Base-by-base conservation (phyloP, 2,888 invertebrate genomes). In the Lasioglossum leucozonium region DNA sequence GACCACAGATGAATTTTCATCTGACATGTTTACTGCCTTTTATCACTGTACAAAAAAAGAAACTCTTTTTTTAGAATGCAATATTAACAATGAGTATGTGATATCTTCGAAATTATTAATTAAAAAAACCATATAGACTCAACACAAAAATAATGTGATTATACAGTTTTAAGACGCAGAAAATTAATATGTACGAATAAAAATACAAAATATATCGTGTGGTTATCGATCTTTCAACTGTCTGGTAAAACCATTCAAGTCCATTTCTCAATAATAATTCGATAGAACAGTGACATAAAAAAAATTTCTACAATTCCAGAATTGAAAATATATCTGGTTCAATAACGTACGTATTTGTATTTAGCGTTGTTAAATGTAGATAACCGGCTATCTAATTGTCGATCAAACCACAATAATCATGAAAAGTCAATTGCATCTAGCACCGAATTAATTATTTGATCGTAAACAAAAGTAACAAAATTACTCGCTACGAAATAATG, bases 1-100 rank as follows among this genome's bases (percentile, higher is more conserved):
- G 26, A 94, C 93, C 34, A 94, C 94, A 72, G 95, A 92, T 75
- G 95, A 93, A 91, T 94, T 94, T 78, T 95, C 95, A 91, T 95
- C 95, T 76, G 95, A 95, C 95, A 95, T 95, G 69, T 89, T 92
- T 82, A 78, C 73, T 84, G 44, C 58, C 62, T 71, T 83, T 71
- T 82, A 80, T 79, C 75, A 82, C 89, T 91, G 82, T 34, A 82
- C 16, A 78, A 86, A 22, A 44, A 37, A 30, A 77, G 2, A 55
- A 72, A 65, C 3, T 30, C 34, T 51, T 74, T 30, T 67, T 6
- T 42, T 13, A 47, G 22, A 65, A 65, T 65, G 2, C n/a, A 69
- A 40, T 40, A 69, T 69, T n/a, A 69, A 69, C 11, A 1, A n/a
- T 69, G 40, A 69, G 2, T 40, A 69, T n/a, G 40, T 40, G 4